Base-by-base conservation (phyloP, 1,140 invertebrate species). In the Drosophila sucinea region DNA sequence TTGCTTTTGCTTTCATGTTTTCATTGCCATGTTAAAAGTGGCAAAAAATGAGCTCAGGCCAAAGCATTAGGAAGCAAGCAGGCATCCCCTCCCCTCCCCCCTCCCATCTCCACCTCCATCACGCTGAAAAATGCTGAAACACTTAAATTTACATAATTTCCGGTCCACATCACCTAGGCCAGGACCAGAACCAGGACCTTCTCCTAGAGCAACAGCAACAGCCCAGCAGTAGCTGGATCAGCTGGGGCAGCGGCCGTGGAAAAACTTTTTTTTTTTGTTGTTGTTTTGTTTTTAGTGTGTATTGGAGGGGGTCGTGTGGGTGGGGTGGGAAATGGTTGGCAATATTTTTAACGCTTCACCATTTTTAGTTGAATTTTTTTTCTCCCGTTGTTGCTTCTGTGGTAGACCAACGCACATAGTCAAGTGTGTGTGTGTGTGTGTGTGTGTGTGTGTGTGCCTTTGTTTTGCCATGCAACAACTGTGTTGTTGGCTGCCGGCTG, bases 111-210 rank as follows among this genome's bases (percentile, higher is more conserved):
- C 2, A 7, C 23, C 44, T 51, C 6, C 44, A 4, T 51, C 44
- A 25, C 7, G 1, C 23, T 23, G 10, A 51, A 51, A 51, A 51
- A 51, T 51, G 44, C 44, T 35, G 55, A 84, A 86, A 86, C 82
- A 86, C 82, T 86, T 86, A 86, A 83, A 86, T 86, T 86, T 86
- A 87, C 82, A 86, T 86, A 87, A 86, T 86, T 87, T 86, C 82
- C 82, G 83, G 83, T 86, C 83, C 75, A 83, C 85, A 79, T 87
- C 82, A 79, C 83, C 74, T 66, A 87, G 87, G 82, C 86, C 82
- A 86, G 82, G 77, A 79, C 83, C 73, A 87, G 82, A 82, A 83
- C 86, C 82, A 86, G 82, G 77, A 79, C 83, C 73, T 86, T 86
- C 76, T 75, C 74, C 76, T 78, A 73, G 67, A 75, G 35, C 66